Evolutionary conservation across 2,113 vertebrate species (phyloP).

Genomic region (Hippopotamus amphibius): DNA sequence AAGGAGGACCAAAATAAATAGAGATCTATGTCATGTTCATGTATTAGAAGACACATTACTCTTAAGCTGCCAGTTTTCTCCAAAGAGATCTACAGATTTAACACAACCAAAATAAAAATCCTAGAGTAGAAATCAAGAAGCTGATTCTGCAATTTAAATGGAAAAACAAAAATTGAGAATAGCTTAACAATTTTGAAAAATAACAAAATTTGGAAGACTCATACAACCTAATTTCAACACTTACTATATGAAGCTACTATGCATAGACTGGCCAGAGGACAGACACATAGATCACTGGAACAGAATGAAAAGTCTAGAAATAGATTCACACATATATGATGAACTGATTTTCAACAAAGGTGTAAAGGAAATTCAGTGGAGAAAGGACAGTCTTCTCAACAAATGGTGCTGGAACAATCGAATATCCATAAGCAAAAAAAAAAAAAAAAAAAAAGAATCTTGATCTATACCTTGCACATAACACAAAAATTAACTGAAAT

Average conservation of each 20-base stretch:
- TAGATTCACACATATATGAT: background rate
- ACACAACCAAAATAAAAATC: background rate
- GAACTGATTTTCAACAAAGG: slow-evolving; percentile 6
- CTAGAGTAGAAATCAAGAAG: background rate
- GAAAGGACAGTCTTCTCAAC: background rate
- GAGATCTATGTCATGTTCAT: background rate
- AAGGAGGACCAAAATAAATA: background rate
- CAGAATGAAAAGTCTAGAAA: background rate
- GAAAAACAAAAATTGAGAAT: slow-evolving; percentile 15
- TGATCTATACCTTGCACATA: background rate
- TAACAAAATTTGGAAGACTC: background rate
- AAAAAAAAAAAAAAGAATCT: background rate
- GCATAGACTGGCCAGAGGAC: background rate
- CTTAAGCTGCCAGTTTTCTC: background rate
- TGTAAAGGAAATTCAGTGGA: background rate
- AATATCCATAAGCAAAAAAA: background rate
- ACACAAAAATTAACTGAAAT: slow-evolving; percentile 41
- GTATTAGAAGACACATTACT: background rate
- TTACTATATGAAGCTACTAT: background rate
- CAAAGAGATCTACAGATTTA: background rate
- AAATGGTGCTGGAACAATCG: background rate
- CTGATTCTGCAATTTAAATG: background rate
- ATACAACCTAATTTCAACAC: background rate
- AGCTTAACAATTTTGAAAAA: background rate
- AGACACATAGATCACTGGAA: background rate